Evolutionary conservation across 2,888 invertebrate species (phyloP).

Genomic region (Andrena bicolor): DNA sequence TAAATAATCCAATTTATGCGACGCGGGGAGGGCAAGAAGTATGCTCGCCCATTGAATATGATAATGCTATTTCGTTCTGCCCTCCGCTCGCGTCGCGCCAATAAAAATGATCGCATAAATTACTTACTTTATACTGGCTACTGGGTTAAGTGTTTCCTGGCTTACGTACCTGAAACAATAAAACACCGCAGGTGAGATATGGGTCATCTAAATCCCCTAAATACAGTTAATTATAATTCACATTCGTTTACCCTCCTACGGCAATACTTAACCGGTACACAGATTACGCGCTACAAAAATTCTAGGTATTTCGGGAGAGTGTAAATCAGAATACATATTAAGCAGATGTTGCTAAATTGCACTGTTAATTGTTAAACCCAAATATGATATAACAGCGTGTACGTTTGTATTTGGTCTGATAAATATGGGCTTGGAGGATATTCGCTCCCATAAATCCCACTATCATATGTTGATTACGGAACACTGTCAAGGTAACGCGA

Average conservation of each 20-base stretch:
- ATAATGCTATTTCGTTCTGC: conserved; percentile 36
- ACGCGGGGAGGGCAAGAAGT: conserved; percentile 34
- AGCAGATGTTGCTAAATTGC: background rate
- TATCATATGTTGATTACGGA: background rate
- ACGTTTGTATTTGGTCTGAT: background rate
- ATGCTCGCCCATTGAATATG: conserved; percentile 33
- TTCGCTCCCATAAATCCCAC: conserved; percentile 17
- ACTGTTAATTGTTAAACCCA: background rate
- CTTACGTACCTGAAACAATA: conserved; percentile 71
- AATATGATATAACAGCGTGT: background rate
- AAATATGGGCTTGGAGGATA: background rate
- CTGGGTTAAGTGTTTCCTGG: conserved; percentile 25
- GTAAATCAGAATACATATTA: background rate
- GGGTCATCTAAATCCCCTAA: background rate
- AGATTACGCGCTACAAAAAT: no score
- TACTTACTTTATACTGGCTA: conserved; percentile 60
- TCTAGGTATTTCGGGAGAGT: no score
- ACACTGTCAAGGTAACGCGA: background rate
- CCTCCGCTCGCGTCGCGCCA: conserved; percentile 4
- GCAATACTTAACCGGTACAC: no score
- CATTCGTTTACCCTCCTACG: background rate
- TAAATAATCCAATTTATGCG: conserved; percentile 42
- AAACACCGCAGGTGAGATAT: conserved; percentile 42
- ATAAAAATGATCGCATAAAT: conserved; percentile 53
- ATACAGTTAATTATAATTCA: conserved; percentile 8